Conservation (phyloP, 2,797 vertebrate species). For the Leptodactylus fallax region DNA sequence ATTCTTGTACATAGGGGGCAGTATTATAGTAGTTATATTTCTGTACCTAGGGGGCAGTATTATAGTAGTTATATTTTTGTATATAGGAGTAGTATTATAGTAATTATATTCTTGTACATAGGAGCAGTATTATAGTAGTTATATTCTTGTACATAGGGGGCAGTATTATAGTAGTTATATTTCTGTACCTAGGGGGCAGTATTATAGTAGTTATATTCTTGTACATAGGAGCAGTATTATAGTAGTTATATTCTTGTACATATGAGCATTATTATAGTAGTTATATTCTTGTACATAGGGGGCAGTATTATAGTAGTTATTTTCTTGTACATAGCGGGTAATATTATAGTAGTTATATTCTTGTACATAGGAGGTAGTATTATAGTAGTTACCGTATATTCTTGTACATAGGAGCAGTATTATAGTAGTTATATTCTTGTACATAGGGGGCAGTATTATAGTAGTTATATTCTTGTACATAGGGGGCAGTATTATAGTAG, state of each 20-base stretch:
- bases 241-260: slow-evolving; percentile 2
- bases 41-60: not conserved
- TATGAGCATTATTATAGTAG: too few relatives aligned
- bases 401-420: not conserved
- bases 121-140: slow-evolving; percentile 11
- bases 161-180: not conserved
- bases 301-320: slow-evolving; percentile 21
- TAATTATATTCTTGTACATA: slow-evolving; percentile 13
- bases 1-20: slow-evolving; percentile 2
- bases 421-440: slow-evolving; percentile 20
- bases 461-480: slow-evolving; percentile 2
- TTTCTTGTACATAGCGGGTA: not conserved
- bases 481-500: slow-evolving; percentile 4
- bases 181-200: not conserved
- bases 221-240: slow-evolving; percentile 4
- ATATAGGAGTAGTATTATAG: slow-evolving; percentile 5
- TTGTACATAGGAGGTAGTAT: not conserved
- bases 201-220: slow-evolving; percentile 8
- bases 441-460: slow-evolving; percentile 3
- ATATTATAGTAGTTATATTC: slow-evolving; percentile 24
- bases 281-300: too few relatives aligned
- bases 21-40: slow-evolving; percentile 20
- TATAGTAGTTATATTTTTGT: slow-evolving; percentile 15
- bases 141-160: slow-evolving; percentile 1
- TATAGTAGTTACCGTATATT: slow-evolving; percentile 27